Evolutionary conservation across 2,113 vertebrate genomes (phyloP).

Genomic region (Potamarius usumacintae): DNA sequence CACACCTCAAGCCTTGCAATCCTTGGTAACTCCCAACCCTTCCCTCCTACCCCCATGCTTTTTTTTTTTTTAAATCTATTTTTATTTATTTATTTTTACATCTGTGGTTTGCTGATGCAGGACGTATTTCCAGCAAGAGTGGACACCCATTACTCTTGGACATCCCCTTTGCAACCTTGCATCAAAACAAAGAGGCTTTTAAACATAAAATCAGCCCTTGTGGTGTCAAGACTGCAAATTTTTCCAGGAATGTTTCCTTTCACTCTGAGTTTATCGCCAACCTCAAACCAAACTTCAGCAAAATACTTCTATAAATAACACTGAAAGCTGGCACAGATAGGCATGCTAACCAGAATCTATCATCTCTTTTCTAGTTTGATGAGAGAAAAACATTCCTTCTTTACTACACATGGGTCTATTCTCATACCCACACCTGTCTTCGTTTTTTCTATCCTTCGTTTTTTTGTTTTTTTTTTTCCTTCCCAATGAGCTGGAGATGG

Average conservation of each 20-base stretch:
- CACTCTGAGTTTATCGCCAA: neutral
- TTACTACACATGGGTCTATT: slow-evolving; percentile 34
- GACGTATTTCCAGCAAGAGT: no score
- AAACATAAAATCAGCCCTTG: neutral
- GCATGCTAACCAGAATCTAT: slow-evolving; percentile 74
- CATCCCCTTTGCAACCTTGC: neutral
- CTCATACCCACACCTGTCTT: slow-evolving; percentile 47
- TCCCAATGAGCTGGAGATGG: slow-evolving; percentile 13
- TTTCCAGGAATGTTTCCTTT: neutral
- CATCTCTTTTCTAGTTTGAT: slow-evolving; percentile 41
- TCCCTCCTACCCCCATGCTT: no score
- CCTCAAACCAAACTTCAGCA: slow-evolving; percentile 53
- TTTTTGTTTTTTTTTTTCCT: slow-evolving; percentile 43
- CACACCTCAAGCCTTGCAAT: neutral
- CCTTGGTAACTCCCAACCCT: neutral
- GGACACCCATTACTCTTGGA: neutral
- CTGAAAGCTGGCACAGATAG: slow-evolving; percentile 75
- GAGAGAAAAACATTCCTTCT: slow-evolving; percentile 34
- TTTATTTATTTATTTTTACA: neutral
- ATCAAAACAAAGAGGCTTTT: neutral
- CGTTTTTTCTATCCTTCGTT: slow-evolving; percentile 56
- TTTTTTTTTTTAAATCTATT: slow-evolving; percentile 9
- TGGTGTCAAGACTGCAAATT: slow-evolving; percentile 11
- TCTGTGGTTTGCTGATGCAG: slow-evolving; percentile 34
- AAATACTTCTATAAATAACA: slow-evolving; percentile 57